Percentiles rank a stretch among this genome's conserved stretches.
phyloP scores from a whole-genome alignment of 2,888 invertebrate genomes.

The Drosophila prostipennis region DNA sequence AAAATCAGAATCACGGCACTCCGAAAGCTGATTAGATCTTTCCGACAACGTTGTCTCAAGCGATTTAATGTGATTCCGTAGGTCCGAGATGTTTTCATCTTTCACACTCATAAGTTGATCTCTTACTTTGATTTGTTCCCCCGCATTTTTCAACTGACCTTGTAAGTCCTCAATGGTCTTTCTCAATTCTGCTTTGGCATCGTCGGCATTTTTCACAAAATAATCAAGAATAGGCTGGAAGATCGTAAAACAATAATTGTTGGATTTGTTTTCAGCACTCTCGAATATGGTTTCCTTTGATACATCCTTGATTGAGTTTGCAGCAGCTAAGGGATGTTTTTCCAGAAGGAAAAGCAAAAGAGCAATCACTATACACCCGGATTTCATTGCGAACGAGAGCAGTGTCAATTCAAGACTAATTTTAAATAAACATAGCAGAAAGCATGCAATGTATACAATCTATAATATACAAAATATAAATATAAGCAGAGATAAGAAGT shows the following conservation, averaged over 20 bases:
- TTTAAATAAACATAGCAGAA: too few relatives aligned
- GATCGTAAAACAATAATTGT: constrained; percentile 10
- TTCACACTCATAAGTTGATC: not conserved
- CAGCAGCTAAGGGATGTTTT: too few relatives aligned
- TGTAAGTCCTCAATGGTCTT: not conserved
- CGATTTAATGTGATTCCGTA: not conserved
- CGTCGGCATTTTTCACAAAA: not conserved
- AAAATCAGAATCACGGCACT: not conserved
- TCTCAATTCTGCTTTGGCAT: not conserved
- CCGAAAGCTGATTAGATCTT: not conserved
- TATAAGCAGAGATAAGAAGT: too few relatives aligned
- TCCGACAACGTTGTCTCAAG: not conserved
- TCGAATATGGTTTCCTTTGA: too few relatives aligned
- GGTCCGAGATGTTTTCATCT: not conserved
- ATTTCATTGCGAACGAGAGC: too few relatives aligned
- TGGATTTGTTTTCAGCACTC: not conserved
- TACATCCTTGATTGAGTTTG: too few relatives aligned
- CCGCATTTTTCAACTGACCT: not conserved
- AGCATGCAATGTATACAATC: too few relatives aligned
- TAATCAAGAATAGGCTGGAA: constrained; percentile 1
- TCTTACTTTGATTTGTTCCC: too few relatives aligned
- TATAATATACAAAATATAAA: too few relatives aligned
- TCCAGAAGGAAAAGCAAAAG: too few relatives aligned
- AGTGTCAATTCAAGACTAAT: too few relatives aligned
- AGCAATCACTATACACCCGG: too few relatives aligned